phyloP scores from a whole-genome alignment of 2,113 vertebrate species.

The Oncorhynchus masou region DNA sequence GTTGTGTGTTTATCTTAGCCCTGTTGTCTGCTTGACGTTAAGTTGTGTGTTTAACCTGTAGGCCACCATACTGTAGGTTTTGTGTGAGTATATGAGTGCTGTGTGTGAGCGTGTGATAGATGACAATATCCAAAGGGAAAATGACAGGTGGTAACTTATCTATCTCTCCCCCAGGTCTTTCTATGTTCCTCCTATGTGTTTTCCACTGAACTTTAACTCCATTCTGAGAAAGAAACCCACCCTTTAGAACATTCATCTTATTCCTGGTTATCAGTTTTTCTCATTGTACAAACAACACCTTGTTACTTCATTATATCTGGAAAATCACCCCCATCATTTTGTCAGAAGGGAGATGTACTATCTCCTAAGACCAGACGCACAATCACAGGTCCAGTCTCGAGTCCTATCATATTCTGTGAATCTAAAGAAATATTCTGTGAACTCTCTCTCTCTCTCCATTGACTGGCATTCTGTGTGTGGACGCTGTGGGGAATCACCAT shows the following conservation, averaged over 20 bases:
- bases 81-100: background rate
- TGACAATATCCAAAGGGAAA: background rate
- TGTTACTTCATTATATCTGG: background rate
- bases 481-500: background rate
- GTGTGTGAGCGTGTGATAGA: background rate
- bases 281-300: background rate
- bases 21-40: too few relatives aligned
- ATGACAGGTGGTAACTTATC: background rate
- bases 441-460: background rate
- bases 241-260: background rate
- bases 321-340: background rate
- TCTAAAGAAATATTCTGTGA: too few relatives aligned
- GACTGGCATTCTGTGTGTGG: background rate
- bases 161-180: conserved; percentile 8
- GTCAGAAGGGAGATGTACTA: background rate
- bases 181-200: background rate
- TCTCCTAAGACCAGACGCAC: background rate
- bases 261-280: background rate
- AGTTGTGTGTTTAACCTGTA: too few relatives aligned
- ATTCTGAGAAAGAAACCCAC: background rate
- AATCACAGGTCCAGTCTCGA: background rate
- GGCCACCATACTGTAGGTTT: too few relatives aligned
- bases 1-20: too few relatives aligned
- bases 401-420: too few relatives aligned
- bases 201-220: background rate